Conservation (phyloP, 2,113 vertebrate genomes). For the Cromileptes altivelis region DNA sequence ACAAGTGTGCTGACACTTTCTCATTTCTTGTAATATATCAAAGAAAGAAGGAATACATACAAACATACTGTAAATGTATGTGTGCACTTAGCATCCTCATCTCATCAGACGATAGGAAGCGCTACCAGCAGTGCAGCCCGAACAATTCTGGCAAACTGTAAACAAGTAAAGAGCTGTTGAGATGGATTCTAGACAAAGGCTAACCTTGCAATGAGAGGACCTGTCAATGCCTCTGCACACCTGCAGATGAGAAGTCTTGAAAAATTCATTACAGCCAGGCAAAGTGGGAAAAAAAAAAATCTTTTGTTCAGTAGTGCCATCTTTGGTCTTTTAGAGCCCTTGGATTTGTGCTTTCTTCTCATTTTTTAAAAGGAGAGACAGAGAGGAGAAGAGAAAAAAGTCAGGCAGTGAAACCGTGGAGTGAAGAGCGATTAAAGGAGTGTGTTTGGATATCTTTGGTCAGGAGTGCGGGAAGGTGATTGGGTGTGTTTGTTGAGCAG, state of each 20-base stretch:
- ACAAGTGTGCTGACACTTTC: neutral
- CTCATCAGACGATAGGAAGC: constrained; percentile 12
- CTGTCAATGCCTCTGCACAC: constrained; percentile 45
- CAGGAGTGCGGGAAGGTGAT: constrained; percentile 34
- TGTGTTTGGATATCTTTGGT: constrained; percentile 60
- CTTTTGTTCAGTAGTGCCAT: constrained; percentile 43
- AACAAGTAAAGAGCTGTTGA: constrained; percentile 46
- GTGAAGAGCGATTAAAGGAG: constrained; percentile 8
- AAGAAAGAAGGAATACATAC: neutral
- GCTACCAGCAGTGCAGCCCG: neutral
- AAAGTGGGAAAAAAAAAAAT: constrained; percentile 19
- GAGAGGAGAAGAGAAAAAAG: neutral
- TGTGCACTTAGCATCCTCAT: neutral
- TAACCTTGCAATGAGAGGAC: constrained; percentile 58
- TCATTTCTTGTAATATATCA: neutral
- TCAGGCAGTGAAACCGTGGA: constrained; percentile 9
- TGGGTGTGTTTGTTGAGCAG: constrained; percentile 53
- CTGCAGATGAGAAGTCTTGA: constrained; percentile 43
- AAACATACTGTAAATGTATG: neutral
- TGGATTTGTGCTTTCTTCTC: constrained; percentile 42
- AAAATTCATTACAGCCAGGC: constrained; percentile 45
- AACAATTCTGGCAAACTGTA: constrained; percentile 43
- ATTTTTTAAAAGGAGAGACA: constrained; percentile 29
- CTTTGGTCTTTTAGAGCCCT: constrained; percentile 30
- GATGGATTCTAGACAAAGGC: constrained; percentile 49